Base-by-base conservation (phyloP, 2,113 vertebrate genomes). In the Hydropotes inermis region DNA sequence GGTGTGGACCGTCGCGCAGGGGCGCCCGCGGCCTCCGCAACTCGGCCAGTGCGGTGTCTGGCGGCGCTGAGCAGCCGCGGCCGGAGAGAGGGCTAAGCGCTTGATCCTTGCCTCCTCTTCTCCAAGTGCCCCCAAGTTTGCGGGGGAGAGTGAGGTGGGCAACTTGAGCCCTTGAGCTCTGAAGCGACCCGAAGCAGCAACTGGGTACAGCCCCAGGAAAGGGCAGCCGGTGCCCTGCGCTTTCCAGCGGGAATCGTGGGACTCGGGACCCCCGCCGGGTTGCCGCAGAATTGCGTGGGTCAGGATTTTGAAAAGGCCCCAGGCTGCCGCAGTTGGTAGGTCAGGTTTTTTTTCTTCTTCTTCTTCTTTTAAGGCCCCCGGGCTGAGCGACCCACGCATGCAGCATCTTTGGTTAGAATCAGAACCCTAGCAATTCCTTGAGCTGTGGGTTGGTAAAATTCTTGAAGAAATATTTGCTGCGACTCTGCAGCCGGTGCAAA, bases 401-500 rank as follows among this genome's bases (percentile, higher is more conserved):
- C 74, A 81, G 83, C 89, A 61, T 96, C 95, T 82, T 85, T 47
- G 33, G 61, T 47, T 61, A 28, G 27, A 50, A 50, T 50, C 39
- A 43, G 70, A 76, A 79, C 36, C 81, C 43, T 25, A 54, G 92
- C 47, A 25, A 45, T 57, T 27, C 84, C 95, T 89, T 27, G 94
- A 95, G 85, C 60, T 89, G 88, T 90, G 89, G 64, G 27, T 54
- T 50, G 91, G 91, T 91, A 55, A 91, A 57, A 61, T 90, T 94
- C 91, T 91, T 67, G 33, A 30, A 83, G 94, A 89, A 95, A 52
- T 82, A 60, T 87, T 91, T 94, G 97, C 91, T 94, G 91, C 45
- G 88, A 91, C 70, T 95, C 54, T 54, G 96, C 96, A 97, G 97
- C 97, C 94, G 94, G 98, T 97, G 98, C 97, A 96, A 91, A 91